phyloP scores from a whole-genome alignment of 2,113 vertebrate genomes.

The Clinocottus analis region DNA sequence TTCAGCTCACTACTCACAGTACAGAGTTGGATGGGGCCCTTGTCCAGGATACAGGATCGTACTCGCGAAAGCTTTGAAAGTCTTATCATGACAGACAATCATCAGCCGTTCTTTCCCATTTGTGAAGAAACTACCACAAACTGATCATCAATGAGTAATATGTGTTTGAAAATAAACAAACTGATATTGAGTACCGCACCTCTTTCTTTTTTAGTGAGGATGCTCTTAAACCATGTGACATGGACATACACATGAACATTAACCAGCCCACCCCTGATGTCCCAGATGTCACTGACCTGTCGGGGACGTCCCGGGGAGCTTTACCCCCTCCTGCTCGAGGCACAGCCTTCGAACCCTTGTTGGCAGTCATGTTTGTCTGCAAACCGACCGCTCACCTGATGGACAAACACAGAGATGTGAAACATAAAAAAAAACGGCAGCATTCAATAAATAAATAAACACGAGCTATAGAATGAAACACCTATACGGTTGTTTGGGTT shows the following conservation, averaged over 20 bases:
- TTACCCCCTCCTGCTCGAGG: slow-evolving; percentile 91
- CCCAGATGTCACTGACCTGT: slow-evolving; percentile 87
- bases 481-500: not conserved
- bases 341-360: slow-evolving; percentile 93
- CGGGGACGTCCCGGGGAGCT: slow-evolving; percentile 87
- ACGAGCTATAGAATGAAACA: slow-evolving; percentile 1
- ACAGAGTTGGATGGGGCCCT: slow-evolving; percentile 58
- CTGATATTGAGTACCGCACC: not conserved
- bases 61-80: slow-evolving; percentile 51
- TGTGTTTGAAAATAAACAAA: not conserved
- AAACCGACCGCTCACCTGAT: slow-evolving; percentile 85
- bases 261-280: not conserved
- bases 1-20: slow-evolving; percentile 54
- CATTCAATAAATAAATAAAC: not conserved
- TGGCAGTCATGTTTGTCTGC: slow-evolving; percentile 97
- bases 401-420: slow-evolving; percentile 65
- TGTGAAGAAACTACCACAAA: not conserved
- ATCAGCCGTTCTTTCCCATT: slow-evolving; percentile 33
- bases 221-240: not conserved
- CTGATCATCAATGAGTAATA: slow-evolving; percentile 1
- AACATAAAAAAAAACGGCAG: not conserved
- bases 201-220: slow-evolving; percentile 13
- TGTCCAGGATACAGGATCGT: slow-evolving; percentile 60
- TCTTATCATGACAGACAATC: slow-evolving; percentile 51
- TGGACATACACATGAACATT: not conserved